Conservation (phyloP, 2,888 invertebrate species). For the Ennomos erosarius region DNA sequence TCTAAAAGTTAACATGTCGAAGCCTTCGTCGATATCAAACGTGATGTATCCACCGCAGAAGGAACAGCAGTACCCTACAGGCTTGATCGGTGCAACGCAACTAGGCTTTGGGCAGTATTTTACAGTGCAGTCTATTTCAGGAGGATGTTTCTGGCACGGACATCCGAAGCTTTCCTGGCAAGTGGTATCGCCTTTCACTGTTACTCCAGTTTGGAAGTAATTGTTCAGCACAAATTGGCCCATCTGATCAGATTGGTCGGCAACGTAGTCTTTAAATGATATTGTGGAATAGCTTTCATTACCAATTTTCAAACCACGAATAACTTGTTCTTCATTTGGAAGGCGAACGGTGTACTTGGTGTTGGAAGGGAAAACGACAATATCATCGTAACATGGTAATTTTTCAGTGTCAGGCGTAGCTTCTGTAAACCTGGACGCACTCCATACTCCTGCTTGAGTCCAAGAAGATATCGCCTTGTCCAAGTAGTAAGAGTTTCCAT, state of each 20-base stretch:
- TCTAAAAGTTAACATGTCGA: conserved; percentile 59
- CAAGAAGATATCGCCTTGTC: conserved; percentile 64
- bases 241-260: conserved; percentile 35
- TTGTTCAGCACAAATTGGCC: conserved; percentile 58
- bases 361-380: conserved; percentile 65
- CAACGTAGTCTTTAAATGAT: conserved; percentile 38
- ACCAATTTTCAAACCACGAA: conserved; percentile 53
- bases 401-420: conserved; percentile 81
- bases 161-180: conserved; percentile 64
- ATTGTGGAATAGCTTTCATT: conserved; percentile 41
- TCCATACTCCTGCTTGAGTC: conserved; percentile 76
- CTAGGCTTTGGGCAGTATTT: conserved; percentile 66
- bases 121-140: conserved; percentile 61
- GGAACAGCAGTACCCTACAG: conserved; percentile 72
- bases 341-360: conserved; percentile 58
- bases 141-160: conserved; percentile 59
- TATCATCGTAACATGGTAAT: conserved; percentile 77
- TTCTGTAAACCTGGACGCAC: conserved; percentile 65
- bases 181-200: conserved; percentile 21
- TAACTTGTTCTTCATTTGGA: conserved; percentile 56
- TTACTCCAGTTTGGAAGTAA: conserved; percentile 46
- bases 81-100: conserved; percentile 68
- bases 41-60: conserved; percentile 70
- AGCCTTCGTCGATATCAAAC: conserved; percentile 60
- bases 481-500: conserved; percentile 60